These are phyloP conservation scores for Fragum sueziense DNA, from an alignment of 2,888 invertebrate genomes.

Conservation along the genomic window DNA sequence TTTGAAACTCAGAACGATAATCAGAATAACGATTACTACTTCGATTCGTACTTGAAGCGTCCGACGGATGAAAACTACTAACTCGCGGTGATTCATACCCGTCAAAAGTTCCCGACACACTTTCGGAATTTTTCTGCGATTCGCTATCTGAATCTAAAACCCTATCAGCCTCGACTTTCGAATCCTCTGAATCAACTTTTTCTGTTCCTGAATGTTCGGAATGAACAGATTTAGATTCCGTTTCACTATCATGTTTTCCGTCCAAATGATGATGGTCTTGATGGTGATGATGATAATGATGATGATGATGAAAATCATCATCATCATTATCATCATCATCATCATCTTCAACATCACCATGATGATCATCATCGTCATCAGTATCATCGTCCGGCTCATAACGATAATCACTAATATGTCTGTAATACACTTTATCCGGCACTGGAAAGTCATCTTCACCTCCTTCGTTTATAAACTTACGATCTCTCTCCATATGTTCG, in stretches of 20 bases:
- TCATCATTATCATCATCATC: slow-evolving; percentile 26
- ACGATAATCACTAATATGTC: slow-evolving; percentile 52
- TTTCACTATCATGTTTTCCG: slow-evolving; percentile 35
- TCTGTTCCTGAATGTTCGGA: slow-evolving; percentile 58
- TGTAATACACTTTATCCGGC: slow-evolving; percentile 56
- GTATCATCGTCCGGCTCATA: slow-evolving; percentile 42
- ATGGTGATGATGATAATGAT: slow-evolving; percentile 21
- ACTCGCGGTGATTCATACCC: slow-evolving; percentile 60
- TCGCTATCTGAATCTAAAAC: slow-evolving; percentile 50
- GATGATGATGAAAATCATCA: slow-evolving; percentile 37
- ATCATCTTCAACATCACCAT: slow-evolving; percentile 24
- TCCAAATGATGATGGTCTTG: slow-evolving; percentile 28
- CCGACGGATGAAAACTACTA: slow-evolving; percentile 55
- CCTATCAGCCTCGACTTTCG: slow-evolving; percentile 59
- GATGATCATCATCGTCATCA: slow-evolving; percentile 31
- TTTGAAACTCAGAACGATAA: slow-evolving; percentile 35
- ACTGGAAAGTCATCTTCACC: slow-evolving; percentile 34
- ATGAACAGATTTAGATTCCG: slow-evolving; percentile 44
- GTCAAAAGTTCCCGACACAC: slow-evolving; percentile 48
- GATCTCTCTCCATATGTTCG: slow-evolving; percentile 66
- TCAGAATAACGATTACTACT: slow-evolving; percentile 22
- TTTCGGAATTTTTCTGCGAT: slow-evolving; percentile 49
- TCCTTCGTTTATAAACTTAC: slow-evolving; percentile 60
- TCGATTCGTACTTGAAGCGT: slow-evolving; percentile 32
- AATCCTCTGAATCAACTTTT: slow-evolving; percentile 58